Evolutionary conservation across 2,797 vertebrate species (phyloP).

Genomic region (Decapterus maruadsi): DNA sequence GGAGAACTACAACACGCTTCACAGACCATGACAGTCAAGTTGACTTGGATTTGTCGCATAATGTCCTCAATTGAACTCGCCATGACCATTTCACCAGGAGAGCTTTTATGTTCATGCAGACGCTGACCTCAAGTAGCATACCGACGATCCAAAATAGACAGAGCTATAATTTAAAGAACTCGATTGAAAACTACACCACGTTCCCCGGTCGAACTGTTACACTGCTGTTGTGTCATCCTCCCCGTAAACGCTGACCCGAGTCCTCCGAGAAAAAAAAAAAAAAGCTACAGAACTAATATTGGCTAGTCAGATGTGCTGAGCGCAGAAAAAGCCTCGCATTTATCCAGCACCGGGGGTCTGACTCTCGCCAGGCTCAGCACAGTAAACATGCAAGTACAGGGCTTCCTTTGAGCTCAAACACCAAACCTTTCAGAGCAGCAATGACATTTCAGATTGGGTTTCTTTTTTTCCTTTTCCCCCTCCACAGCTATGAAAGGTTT

Average conservation of each 20-base stretch:
- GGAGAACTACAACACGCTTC: not conserved
- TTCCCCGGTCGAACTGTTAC: constrained; percentile 49
- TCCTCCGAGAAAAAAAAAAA: constrained; percentile 17
- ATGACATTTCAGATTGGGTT: constrained; percentile 63
- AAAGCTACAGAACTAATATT: constrained; percentile 55
- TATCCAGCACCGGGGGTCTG: constrained; percentile 64
- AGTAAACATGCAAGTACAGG: constrained; percentile 81
- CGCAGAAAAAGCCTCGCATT: constrained; percentile 60
- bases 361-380: constrained; percentile 57
- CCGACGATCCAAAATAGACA: constrained; percentile 79
- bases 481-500: constrained; percentile 57
- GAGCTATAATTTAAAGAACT: constrained; percentile 75
- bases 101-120: constrained; percentile 47
- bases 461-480: constrained; percentile 23
- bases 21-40: not conserved
- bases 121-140: constrained; percentile 73
- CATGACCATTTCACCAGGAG: constrained; percentile 21
- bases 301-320: constrained; percentile 64
- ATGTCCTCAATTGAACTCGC: constrained; percentile 57
- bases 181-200: constrained; percentile 49
- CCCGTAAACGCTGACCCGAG: constrained; percentile 58
- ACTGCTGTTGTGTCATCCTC: constrained; percentile 61
- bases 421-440: constrained; percentile 77
- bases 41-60: constrained; percentile 15
- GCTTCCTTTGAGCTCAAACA: constrained; percentile 83